These are phyloP conservation scores for Meliscaeva auricollis DNA, from an alignment of 2,888 invertebrate species.

Conservation along the genomic window DNA sequence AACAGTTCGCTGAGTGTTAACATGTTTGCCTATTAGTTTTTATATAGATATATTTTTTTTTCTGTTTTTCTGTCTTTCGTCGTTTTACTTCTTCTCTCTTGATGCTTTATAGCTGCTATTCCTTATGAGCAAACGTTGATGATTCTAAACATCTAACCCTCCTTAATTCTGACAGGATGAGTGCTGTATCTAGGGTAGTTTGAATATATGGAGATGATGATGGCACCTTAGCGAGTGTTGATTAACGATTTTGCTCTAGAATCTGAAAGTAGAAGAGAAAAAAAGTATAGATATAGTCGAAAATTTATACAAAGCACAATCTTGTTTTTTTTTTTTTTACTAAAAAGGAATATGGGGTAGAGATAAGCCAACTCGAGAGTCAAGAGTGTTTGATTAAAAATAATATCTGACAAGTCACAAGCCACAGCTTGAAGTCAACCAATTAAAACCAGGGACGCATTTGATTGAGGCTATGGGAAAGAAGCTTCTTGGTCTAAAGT, in stretches of 20 bases:
- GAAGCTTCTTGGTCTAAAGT: too few species aligned
- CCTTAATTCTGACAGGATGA: neutral
- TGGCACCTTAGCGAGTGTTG: slow-evolving; percentile 59
- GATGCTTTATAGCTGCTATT: neutral
- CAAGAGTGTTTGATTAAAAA: slow-evolving; percentile 53
- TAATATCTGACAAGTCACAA: slow-evolving; percentile 5
- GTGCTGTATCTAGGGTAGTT: slow-evolving; percentile 20
- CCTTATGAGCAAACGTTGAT: slow-evolving; percentile 12
- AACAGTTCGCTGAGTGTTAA: slow-evolving; percentile 72
- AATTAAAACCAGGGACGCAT: neutral
- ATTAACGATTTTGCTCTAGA: slow-evolving; percentile 70
- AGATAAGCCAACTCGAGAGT: slow-evolving; percentile 20
- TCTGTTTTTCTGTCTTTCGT: slow-evolving; percentile 23
- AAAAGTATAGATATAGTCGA: slow-evolving; percentile 19
- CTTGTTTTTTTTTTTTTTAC: slow-evolving; percentile 19
- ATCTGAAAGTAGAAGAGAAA: slow-evolving; percentile 41
- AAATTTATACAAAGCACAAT: slow-evolving; percentile 58
- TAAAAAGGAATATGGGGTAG: neutral
- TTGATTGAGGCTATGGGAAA: neutral
- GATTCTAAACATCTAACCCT: slow-evolving; percentile 27
- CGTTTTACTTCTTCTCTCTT: neutral
- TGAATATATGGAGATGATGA: slow-evolving; percentile 28
- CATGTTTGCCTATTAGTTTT: slow-evolving; percentile 75
- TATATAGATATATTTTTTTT: slow-evolving; percentile 41
- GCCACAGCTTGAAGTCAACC: neutral